Evolutionary conservation across 2,797 vertebrate species (phyloP).

Genomic region (Molossus alvarezi): DNA sequence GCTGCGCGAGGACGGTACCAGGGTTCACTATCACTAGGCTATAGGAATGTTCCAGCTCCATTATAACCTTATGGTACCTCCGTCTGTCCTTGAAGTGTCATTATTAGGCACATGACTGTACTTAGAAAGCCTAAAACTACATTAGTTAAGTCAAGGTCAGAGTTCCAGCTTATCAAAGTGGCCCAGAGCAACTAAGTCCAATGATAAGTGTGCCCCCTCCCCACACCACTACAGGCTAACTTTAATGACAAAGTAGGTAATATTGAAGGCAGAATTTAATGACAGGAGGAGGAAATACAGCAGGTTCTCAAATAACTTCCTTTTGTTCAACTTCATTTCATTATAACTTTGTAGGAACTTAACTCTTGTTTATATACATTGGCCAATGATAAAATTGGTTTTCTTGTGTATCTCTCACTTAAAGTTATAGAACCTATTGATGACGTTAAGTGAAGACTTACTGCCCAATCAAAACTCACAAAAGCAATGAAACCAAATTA

Average conservation of each 20-base stretch:
- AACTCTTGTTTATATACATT: neutral
- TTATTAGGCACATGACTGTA: neutral
- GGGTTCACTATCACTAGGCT: neutral
- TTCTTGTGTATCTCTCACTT: neutral
- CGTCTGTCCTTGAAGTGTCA: neutral
- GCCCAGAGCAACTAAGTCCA: neutral
- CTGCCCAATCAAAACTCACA: conserved; percentile 1
- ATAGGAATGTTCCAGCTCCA: neutral
- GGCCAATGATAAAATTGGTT: neutral
- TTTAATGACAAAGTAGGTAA: conserved; percentile 24
- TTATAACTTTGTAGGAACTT: neutral
- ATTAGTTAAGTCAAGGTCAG: neutral
- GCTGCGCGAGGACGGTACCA: neutral
- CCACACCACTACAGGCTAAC: neutral
- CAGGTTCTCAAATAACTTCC: neutral
- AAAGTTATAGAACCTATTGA: neutral
- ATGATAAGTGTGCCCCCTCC: neutral
- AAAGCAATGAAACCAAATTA: conserved; percentile 11
- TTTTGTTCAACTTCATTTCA: neutral
- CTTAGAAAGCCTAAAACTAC: conserved; percentile 24
- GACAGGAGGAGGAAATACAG: neutral
- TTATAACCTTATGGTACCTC: neutral
- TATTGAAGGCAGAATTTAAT: neutral
- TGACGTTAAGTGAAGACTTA: neutral
- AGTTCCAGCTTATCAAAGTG: neutral